Evolutionary conservation across 2,797 vertebrate genomes (phyloP), one percentile per base, ranked within the genome.

Genomic region (Cetoscarus ocellatus): DNA sequence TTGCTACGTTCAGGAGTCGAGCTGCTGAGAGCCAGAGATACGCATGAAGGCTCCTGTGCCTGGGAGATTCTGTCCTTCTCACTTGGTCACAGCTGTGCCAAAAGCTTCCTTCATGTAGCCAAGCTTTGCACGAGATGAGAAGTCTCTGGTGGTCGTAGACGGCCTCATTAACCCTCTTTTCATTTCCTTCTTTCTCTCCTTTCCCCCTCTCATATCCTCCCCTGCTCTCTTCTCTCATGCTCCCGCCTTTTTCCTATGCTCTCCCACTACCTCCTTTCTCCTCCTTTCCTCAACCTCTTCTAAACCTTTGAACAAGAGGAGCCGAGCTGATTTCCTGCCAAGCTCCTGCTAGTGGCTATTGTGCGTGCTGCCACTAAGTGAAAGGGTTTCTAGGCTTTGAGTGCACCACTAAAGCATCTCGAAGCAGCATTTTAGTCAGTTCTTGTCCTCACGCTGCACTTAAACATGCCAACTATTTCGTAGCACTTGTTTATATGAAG

Each of bases 271-370:
- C 62, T 68, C 57, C 57, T 68, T 75, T 68, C 64, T 54, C 67
- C 66, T 56, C 73, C 44, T 66, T 52, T 69, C 63, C 70, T 77
- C 70, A 54, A 54, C 69, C 59, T 75, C 48, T 69, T 73, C 81
- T 47, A 86, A 84, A 75, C 79, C 81, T 86, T 90, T 89, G 73
- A 90, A 88, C 80, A 77, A 84, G 82, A 80, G 75, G 75, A 83
- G 73, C 77, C 71, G 55, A 85, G 82, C 77, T 81, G 88, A 88
- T 86, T 90, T 84, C 79, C 79, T 89, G 84, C 89, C 91, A 92
- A 78, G 69, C 75, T 60, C 60, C 82, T 60, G 73, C 78, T 77
- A 66, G 61, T 83, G 72, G 55, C 69, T 73, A 75, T 91, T 88
- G 83, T 90, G 63, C 51, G 38, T 67, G 39, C 54, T 55, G 64